Conservation (phyloP, 2,797 vertebrate species). For the Buceros bicornis region DNA sequence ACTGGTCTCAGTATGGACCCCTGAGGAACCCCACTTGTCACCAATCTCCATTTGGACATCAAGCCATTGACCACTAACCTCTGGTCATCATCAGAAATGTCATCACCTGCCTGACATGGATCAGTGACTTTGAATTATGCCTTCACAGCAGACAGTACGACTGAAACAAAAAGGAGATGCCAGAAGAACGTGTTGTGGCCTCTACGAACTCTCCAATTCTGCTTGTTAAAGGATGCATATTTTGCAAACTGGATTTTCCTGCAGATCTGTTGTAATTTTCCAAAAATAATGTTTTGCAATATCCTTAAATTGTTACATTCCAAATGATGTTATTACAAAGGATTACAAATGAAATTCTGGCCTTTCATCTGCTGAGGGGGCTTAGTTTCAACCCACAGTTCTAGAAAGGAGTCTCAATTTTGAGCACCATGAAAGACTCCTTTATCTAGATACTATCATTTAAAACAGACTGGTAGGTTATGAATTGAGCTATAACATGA, state of each 20-base stretch:
- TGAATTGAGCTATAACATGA: not conserved
- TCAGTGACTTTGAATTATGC: not conserved
- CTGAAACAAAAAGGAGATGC: not conserved
- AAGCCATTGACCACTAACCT: no score
- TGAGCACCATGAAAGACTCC: not conserved
- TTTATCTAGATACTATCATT: not conserved
- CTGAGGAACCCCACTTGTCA: no score
- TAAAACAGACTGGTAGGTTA: not conserved
- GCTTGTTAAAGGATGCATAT: not conserved
- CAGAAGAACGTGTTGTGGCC: not conserved
- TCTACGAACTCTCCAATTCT: not conserved
- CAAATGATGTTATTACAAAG: not conserved
- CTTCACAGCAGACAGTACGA: not conserved
- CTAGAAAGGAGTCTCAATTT: not conserved
- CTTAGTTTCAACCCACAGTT: not conserved
- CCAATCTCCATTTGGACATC: no score
- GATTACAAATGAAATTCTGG: not conserved
- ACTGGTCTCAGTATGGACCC: no score
- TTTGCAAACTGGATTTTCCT: not conserved
- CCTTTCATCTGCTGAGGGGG: not conserved
- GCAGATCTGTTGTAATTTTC: not conserved
- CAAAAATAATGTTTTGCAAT: slow-evolving; percentile 3
- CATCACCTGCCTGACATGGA: not conserved
- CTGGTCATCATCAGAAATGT: not conserved
- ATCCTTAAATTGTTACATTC: not conserved